phyloP scores from a whole-genome alignment of 2,888 invertebrate genomes.

The Nephrocerus scutellatus region DNA sequence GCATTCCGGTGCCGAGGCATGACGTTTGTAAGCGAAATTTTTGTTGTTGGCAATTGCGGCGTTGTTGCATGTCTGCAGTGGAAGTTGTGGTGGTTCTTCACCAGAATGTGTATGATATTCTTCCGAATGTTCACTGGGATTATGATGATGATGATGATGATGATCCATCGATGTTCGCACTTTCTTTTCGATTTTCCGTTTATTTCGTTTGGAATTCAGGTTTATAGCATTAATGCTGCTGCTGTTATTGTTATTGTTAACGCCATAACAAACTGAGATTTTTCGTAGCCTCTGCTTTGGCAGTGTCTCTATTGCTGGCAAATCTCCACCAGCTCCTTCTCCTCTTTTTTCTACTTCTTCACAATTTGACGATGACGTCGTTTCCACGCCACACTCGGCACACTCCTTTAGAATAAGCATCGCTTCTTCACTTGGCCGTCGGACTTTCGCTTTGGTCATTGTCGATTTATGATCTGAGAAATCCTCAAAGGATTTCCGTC shows the following conservation, averaged over 20 bases:
- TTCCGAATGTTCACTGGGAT: too few relatives aligned
- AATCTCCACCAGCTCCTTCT: constrained; percentile 2
- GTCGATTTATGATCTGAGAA: constrained; percentile 42
- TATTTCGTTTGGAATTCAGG: constrained; percentile 14
- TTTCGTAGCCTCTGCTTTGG: constrained; percentile 34
- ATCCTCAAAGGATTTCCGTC: constrained; percentile 62
- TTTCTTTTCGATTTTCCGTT: constrained; percentile 24
- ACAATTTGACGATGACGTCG: constrained; percentile 12
- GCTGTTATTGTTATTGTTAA: constrained; percentile 29
- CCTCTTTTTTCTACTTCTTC: constrained; percentile 7
- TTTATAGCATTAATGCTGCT: constrained; percentile 7
- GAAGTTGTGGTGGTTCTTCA: too few relatives aligned
- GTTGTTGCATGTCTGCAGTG: constrained; percentile 3
- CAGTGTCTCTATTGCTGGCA: background rate
- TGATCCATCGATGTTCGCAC: constrained; percentile 10
- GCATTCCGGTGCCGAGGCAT: constrained; percentile 2
- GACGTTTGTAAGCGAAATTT: constrained; percentile 3
- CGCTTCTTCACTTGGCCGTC: constrained; percentile 70
- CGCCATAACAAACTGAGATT: constrained; percentile 42
- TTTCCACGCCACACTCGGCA: constrained; percentile 29
- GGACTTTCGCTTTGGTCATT: constrained; percentile 47
- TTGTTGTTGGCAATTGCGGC: constrained; percentile 2
- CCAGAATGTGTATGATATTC: too few relatives aligned
- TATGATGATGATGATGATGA: too few relatives aligned
- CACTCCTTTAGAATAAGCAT: constrained; percentile 54